These are phyloP conservation scores for Planiliza haematocheilus DNA, from an alignment of 2,113 vertebrate genomes.

Conservation along the genomic window DNA sequence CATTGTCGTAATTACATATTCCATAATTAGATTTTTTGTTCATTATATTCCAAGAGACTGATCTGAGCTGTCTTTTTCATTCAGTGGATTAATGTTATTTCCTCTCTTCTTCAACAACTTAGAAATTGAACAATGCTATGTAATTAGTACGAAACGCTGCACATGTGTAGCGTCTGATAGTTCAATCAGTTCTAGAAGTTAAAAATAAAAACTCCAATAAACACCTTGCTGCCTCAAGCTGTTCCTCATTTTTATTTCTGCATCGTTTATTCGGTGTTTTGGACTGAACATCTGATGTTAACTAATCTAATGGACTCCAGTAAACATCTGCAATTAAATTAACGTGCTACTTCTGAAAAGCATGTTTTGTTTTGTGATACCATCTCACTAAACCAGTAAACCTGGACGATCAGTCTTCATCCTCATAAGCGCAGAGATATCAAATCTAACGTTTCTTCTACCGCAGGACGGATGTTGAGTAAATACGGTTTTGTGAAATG, in stretches of 20 bases:
- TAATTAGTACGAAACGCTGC: no score
- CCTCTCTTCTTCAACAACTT: no score
- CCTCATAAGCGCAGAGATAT: conserved; percentile 52
- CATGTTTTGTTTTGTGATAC: neutral
- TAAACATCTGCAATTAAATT: conserved; percentile 34
- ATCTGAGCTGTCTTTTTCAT: no score
- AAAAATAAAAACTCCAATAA: neutral
- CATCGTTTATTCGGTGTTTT: neutral
- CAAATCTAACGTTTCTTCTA: conserved; percentile 59
- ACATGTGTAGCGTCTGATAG: no score
- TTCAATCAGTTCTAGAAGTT: no score
- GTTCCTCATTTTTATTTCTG: neutral
- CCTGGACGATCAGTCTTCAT: conserved; percentile 55
- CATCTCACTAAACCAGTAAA: conserved; percentile 40
- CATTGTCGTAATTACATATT: no score
- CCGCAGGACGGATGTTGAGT: conserved; percentile 46
- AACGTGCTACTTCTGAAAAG: conserved; percentile 5
- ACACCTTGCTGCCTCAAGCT: neutral
- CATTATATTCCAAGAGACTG: no score
- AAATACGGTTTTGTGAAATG: conserved; percentile 66
- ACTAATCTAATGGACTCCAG: neutral
- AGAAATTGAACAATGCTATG: no score
- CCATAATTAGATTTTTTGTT: no score
- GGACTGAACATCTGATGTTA: conserved; percentile 19
- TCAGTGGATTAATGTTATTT: no score